Evolutionary conservation across 1,140 invertebrate species (phyloP), one percentile per base, ranked within the genome.

Genomic region (Euborellia annulipes): DNA sequence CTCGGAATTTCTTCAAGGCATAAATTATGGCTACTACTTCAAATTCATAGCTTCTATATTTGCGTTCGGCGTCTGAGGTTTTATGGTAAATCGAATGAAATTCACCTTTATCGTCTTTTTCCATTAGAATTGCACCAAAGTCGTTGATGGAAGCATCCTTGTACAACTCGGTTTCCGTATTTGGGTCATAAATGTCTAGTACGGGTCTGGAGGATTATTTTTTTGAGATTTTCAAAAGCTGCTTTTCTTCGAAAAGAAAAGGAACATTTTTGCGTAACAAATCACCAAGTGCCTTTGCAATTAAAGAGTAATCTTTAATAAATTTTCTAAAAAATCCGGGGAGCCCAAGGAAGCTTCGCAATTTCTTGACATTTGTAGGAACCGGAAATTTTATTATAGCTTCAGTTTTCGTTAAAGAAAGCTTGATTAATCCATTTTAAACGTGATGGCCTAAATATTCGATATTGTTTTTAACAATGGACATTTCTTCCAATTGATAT

Each of bases 391-490:
- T 27, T 11, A 27, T 27, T 6, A 27, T 11, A 40, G 32, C 13
- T 30, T 16, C 30, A 30, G 11, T 43, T 30, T 13, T 20, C 3
- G 17, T 3, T 37, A 7, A 6, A 7, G 34, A 46, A 38, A 14
- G 17, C 17, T 43, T 45, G 16, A 48, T 23, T 43, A 43, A 22
- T 6, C 47, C 45, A 11, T 37, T 22, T 45, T 45, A 34, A 2
- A 64, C 55, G 1, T 52, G 45, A 27, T 61, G 52, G 1, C 59
- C 57, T 23, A 62, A 42, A 40, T 51, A 60, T 39, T 58, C 53
- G 0, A 62, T 27, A 34, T 39, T 32, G 14, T 54, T 32, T 47
- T 11, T 11, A 58, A 41, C 49, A 62, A 58, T 0, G 46, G 39
- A 41, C 56, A 62, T 54, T 63, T 61, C 6, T 46, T 47, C 20